phyloP scores from a whole-genome alignment of 2,113 vertebrate genomes.

The Tenrec ecaudatus region DNA sequence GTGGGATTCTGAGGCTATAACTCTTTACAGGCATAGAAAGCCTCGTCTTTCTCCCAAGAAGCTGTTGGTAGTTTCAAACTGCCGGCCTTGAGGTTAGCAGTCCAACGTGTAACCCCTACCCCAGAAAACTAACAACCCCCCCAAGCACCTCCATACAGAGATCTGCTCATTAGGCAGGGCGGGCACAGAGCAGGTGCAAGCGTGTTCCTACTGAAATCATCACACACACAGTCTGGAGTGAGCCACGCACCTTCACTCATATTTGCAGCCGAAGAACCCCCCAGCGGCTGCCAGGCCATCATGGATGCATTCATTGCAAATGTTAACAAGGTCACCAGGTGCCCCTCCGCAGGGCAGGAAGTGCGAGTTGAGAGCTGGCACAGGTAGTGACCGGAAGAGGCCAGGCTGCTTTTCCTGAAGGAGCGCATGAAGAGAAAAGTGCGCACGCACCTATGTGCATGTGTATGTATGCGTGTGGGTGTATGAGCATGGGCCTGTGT shows the following conservation, averaged over 20 bases:
- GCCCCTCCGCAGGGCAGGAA: background rate
- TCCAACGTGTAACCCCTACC: too few relatives aligned
- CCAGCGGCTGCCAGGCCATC: background rate
- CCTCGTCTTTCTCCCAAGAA: too few relatives aligned
- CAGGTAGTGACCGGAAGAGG: background rate
- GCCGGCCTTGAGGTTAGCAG: too few relatives aligned
- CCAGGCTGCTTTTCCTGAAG: background rate
- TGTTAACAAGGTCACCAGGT: background rate
- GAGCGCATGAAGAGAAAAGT: background rate
- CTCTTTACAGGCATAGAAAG: too few relatives aligned
- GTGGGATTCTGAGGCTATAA: too few relatives aligned
- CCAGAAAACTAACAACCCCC: background rate
- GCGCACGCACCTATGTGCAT: fast-evolving
- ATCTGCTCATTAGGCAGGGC: background rate
- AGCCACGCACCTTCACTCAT: background rate
- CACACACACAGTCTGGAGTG: background rate
- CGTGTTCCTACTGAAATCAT: background rate
- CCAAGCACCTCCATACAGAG: background rate
- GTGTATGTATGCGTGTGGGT: background rate
- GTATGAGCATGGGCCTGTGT: background rate
- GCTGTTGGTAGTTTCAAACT: too few relatives aligned
- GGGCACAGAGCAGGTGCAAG: background rate
- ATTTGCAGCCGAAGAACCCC: constrained; percentile 21
- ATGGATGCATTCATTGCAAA: constrained; percentile 4
- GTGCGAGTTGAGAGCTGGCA: background rate